Base-by-base conservation (phyloP, 92 coral and sea anemone genomes). In the Parazoanthus swiftii region DNA sequence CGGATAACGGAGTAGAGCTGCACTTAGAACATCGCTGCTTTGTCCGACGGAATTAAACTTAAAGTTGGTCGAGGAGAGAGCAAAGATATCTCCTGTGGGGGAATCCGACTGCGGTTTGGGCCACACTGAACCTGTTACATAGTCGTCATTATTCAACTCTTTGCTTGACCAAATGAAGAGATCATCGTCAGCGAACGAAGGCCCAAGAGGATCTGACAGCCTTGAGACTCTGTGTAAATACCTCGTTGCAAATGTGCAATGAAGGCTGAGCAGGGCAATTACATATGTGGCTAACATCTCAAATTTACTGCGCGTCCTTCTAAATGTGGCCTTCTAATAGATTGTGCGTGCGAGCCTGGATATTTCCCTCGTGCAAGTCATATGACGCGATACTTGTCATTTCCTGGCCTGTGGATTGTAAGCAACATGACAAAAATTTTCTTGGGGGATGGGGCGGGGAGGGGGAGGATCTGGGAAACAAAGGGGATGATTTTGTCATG, bases 101-200 rank as follows among this genome's bases (percentile, higher is more conserved):
- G 87, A 80, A 56, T 95, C 91, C 18, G 80, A 78, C 82, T 93
- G 98, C 1, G 99, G 99, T 91, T 97, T 97, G 16, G 99, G 99
- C 91, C 96, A 89, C 5, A 92, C 87, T 3, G 95, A 88, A 14
- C 98, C 98, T 35, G 86, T 92, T 39, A 86, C 98, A 77, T 97
- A 97, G 79, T 94, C 94, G 80, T 91, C 94, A 9, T 67, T 84
- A 33, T 84, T 84, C 44, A 84, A 48, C 67, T 84, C 29, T 46
- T 48, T 71, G 48, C 29, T 48, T 56, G 65, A 15, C 79, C 79
- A 84, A 8, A 20, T 74, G 33, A 84, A 72, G 43, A 33, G 44
- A 44, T 51, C 87, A 20, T 66, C 9, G 6, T 84, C 66, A 7
- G 77, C 33, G 15, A 84, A 26, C 44, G 87, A 26, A 6, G 29